These are phyloP conservation scores for Drosophila basisetae DNA, from an alignment of 2,888 invertebrate species.

Conservation along the genomic window DNA sequence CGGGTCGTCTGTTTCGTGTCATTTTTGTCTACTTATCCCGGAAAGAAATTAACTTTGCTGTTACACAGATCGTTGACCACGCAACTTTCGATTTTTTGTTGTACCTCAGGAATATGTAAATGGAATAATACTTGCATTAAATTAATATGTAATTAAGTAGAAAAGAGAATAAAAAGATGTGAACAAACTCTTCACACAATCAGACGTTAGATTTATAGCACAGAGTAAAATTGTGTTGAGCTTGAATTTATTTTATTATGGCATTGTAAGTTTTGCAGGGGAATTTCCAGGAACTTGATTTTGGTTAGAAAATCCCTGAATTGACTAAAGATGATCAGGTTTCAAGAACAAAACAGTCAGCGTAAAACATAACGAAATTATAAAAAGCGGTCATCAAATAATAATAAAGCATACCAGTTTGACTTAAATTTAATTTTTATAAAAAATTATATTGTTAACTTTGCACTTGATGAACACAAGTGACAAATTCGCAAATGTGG, in stretches of 20 bases:
- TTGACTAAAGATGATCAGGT: neutral
- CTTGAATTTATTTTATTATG: neutral
- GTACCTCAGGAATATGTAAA: conserved; percentile 4
- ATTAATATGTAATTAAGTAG: neutral
- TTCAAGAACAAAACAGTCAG: neutral
- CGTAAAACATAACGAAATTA: neutral
- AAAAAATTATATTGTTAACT: neutral
- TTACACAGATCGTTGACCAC: conserved; percentile 52
- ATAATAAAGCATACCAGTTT: neutral
- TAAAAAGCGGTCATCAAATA: neutral
- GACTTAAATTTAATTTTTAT: neutral
- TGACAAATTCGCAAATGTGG: conserved; percentile 10
- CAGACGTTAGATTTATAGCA: neutral
- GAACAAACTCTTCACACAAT: neutral
- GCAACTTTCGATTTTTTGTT: conserved; percentile 42
- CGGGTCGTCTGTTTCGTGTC: conserved; percentile 34
- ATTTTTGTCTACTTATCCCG: conserved; percentile 40
- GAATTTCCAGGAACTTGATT: neutral
- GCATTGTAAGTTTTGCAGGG: neutral
- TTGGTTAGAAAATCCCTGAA: neutral
- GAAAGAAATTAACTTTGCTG: conserved; percentile 42
- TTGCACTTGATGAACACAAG: neutral
- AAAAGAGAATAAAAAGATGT: neutral
- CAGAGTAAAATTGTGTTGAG: neutral
- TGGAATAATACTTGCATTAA: neutral